Base-by-base conservation (phyloP, 2,113 vertebrate genomes). In the Chloebia gouldiae region DNA sequence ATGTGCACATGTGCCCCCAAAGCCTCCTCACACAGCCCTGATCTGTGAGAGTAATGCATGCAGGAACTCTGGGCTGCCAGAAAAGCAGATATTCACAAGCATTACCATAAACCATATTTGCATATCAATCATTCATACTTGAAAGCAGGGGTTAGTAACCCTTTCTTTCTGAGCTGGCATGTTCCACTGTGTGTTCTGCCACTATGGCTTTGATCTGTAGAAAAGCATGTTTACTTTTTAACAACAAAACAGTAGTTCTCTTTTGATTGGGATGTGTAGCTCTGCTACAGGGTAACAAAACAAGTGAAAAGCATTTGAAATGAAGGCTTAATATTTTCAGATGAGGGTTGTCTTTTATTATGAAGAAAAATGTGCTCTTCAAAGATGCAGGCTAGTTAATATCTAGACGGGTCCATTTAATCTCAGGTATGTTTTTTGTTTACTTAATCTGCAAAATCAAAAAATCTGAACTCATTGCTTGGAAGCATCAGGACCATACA, bases 91-190 rank as follows among this genome's bases (percentile, higher is more conserved):
- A 59, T 94, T 81, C 60, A 18, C 0, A 0, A 71, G 81, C 42
- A 88, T 92, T 88, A 70, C 85, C 81, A 77, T 90, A 86, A 94
- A 65, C 81, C 57, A 47, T 91, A 94, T 95, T 95, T 95, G 93
- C 91, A 86, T 94, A 93, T 97, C 87, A 93, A 76, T 95, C 93
- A 77, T 68, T 92, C 54, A 59, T 86, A 51, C 87, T 91, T 94
- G 90, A 95, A 94, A 92, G 81, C 63, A 63, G 75, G 83, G 35
- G 70, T 81, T 95, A 88, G 87, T 95, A 95, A 95, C 92, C 90
- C 94, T 95, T 96, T 87, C 84, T 70, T 80, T 63, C 63, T 57
- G 45, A 72, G 45, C 45, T 60, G 73, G 42, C 0, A 1, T 33
- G 31, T 30, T 87, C 24, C 11, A 6, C 66, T 70, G 10, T 54